Base-by-base conservation (phyloP, 1,140 invertebrate species). In the Drosophila athabasca region DNA sequence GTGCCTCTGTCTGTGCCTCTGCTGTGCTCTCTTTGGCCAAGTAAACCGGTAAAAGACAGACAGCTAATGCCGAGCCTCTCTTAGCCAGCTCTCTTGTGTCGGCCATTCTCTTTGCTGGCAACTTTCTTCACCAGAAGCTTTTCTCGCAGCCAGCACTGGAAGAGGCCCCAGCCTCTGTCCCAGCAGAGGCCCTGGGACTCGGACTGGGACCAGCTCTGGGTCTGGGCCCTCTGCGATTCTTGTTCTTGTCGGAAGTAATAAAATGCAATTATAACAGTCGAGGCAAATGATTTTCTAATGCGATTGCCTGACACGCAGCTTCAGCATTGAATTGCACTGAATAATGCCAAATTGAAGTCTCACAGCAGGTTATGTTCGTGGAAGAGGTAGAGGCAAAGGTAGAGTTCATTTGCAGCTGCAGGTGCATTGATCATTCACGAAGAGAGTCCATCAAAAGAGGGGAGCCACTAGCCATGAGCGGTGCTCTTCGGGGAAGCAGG, bases 1-100 rank as follows among this genome's bases (percentile, higher is more conserved):
- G 66, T 46, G 66, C 55, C 44, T 19, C 17, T 39, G 15, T 51
- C 41, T n/a, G 17, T 60, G 3, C n/a, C 50, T 53, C 24, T 4
- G 24, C 24, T 26, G 24, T 26, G 24, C 24, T 26, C 46, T 68
- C 58, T 48, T 24, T 51, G 51, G 52, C 61, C 72, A 76, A 58
- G 64, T 74, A 85, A 85, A 85, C 81, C 81, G 81, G 81, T 85
- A 85, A 76, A 85, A 60, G 74, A 41, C 82, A 66, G 61, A 74
- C 73, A 80, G 77, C 81, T 84, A 84, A 81, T 72, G 61, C 60
- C 17, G 6, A 62, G 72, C 46, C 79, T 58, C 79, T 82, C 79
- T 85, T 84, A 15, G 73, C 53, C 51, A 54, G 55, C 73, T 70
- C 80, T 74, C 70, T 77, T 74, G 43, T 15, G 22, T 39, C 35